Conservation (phyloP, 1,140 invertebrate species). For the Drosophila rhopaloa region DNA sequence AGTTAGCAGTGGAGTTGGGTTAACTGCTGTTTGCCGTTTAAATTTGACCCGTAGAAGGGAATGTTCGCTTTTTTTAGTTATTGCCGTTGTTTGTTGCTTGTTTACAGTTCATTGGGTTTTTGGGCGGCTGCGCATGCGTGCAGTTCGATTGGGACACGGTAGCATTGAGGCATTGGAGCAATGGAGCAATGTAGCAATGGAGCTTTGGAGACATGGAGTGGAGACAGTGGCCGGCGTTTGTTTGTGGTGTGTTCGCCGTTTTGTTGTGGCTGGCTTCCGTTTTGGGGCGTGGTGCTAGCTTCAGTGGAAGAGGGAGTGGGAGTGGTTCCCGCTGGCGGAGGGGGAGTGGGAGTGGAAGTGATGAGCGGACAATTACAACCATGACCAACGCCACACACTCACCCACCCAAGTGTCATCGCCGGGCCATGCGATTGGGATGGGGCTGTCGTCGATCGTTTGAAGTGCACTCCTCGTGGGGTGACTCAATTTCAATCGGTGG, state of each 20-base stretch:
- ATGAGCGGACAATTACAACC: constrained; percentile 65
- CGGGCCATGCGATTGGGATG: constrained; percentile 6
- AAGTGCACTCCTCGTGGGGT: constrained; percentile 45
- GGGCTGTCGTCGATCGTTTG: constrained; percentile 17
- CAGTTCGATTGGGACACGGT: constrained; percentile 11
- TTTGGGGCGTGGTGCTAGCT: constrained; percentile 51
- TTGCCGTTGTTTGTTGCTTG: constrained; percentile 23
- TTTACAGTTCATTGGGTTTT: constrained; percentile 74
- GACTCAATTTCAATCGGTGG: constrained; percentile 22
- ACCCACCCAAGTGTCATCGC: constrained; percentile 14
- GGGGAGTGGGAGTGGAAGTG: constrained; percentile 16
- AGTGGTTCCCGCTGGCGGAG: not conserved
- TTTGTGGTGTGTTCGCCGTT: constrained; percentile 1
- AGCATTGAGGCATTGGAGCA: not conserved
- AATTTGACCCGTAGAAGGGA: constrained; percentile 66
- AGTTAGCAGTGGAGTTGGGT: constrained; percentile 24
- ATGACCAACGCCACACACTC: constrained; percentile 60
- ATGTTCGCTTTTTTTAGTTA: constrained; percentile 25
- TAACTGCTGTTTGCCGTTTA: constrained; percentile 48
- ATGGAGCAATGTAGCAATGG: not conserved
- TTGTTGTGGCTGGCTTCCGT: constrained; percentile 45
- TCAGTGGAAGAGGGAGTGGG: constrained; percentile 13
- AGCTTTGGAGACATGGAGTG: constrained; percentile 1
- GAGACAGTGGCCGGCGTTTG: constrained; percentile 48
- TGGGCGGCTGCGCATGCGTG: constrained; percentile 43